phyloP scores from a whole-genome alignment of 2,113 vertebrate genomes.

The Periophthalmus modestus region DNA sequence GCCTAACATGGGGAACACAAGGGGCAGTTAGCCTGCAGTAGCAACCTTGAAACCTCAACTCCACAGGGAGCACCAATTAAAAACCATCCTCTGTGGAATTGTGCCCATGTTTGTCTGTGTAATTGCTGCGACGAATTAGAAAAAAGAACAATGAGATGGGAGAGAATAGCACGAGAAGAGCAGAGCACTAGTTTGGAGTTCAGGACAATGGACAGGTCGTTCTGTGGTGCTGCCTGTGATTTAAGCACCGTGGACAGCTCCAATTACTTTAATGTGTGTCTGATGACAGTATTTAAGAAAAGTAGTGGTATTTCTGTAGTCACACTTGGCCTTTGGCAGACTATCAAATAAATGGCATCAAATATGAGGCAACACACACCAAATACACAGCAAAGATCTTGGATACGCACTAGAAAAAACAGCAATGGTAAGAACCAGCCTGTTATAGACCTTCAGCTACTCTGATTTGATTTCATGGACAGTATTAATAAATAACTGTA shows the following conservation, averaged over 20 bases:
- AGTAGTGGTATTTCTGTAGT: background rate
- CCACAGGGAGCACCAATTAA: conserved; percentile 59
- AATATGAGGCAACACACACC: background rate
- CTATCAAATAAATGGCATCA: background rate
- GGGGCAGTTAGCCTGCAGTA: conserved; percentile 51
- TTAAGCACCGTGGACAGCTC: conserved; percentile 49
- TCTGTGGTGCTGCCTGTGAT: conserved; percentile 8
- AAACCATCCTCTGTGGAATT: conserved; percentile 33
- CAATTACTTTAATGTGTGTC: background rate
- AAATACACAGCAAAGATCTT: background rate
- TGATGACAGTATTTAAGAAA: background rate
- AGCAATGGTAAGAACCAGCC: background rate
- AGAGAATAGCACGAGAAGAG: background rate
- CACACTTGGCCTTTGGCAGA: background rate
- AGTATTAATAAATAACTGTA: background rate
- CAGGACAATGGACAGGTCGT: conserved; percentile 57
- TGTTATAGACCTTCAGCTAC: background rate
- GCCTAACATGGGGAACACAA: conserved; percentile 47
- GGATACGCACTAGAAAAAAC: background rate
- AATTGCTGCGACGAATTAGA: conserved; percentile 15
- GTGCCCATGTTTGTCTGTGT: conserved; percentile 33
- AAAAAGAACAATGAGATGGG: conserved; percentile 22
- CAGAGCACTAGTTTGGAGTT: conserved; percentile 42
- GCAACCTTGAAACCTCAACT: conserved; percentile 48
- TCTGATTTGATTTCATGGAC: background rate